Conservation (phyloP, 2,113 vertebrate species). For the Dolichallabes microphthalmus region DNA sequence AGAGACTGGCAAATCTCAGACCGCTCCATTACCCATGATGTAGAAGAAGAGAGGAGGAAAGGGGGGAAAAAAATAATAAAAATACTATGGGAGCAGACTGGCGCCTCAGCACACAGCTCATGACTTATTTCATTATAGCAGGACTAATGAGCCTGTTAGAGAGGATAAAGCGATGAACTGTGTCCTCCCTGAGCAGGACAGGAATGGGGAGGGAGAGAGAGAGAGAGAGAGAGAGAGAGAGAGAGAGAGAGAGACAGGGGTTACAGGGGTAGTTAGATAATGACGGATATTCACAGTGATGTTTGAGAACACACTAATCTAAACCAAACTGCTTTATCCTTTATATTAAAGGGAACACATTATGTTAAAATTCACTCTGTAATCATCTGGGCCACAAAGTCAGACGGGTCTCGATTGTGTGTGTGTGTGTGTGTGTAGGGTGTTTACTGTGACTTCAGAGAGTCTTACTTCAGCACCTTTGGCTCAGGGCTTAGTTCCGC, state of each 20-base stretch:
- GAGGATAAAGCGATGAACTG: slow-evolving; percentile 34
- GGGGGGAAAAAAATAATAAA: not conserved
- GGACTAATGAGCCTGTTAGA: slow-evolving; percentile 48
- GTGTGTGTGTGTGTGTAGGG: no score
- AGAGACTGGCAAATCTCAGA: not conserved
- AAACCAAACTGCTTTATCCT: not conserved
- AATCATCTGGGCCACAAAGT: no score
- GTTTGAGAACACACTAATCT: not conserved
- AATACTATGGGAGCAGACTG: not conserved
- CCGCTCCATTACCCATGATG: slow-evolving; percentile 6
- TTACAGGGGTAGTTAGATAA: slow-evolving; percentile 15
- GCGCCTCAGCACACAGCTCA: not conserved
- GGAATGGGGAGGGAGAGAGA: slow-evolving; percentile 13
- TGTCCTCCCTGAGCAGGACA: slow-evolving; percentile 17
- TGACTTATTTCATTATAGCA: slow-evolving; percentile 44
- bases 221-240: no score
- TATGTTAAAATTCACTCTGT: no score
- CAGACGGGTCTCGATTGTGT: no score
- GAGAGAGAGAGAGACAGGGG: not conserved
- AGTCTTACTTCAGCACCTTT: no score
- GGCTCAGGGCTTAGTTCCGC: no score
- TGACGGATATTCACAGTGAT: no score
- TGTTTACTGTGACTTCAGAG: no score
- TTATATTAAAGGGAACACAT: not conserved
- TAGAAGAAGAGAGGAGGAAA: not conserved